These are phyloP conservation scores for Bugula neritina DNA, from an alignment of 2,888 invertebrate genomes.

Conservation along the genomic window DNA sequence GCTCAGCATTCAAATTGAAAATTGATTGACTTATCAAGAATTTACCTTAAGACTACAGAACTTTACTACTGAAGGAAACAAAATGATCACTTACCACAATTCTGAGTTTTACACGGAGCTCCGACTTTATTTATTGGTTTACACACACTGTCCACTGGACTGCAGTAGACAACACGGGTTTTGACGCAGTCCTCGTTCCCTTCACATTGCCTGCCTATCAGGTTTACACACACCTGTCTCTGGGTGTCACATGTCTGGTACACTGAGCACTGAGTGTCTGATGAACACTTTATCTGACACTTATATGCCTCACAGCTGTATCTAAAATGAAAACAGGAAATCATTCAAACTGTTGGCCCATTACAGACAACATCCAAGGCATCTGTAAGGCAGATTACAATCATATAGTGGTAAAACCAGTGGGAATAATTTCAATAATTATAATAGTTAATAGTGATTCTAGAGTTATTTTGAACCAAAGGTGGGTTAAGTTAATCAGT, in stretches of 20 bases:
- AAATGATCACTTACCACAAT: constrained; percentile 1
- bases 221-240: not conserved
- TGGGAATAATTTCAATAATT: no score
- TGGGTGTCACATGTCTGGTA: not conserved
- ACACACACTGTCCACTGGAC: not conserved
- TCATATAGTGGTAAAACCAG: not conserved
- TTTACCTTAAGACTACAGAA: no score
- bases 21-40: no score
- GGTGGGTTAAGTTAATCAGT: no score
- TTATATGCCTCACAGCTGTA: not conserved
- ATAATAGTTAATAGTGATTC: no score
- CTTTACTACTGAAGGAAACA: no score
- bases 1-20: no score
- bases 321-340: not conserved
- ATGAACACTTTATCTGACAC: not conserved
- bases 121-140: not conserved
- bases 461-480: no score
- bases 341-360: not conserved
- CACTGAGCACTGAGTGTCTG: not conserved
- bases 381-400: no score
- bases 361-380: no score
- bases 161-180: not conserved
- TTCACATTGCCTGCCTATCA: not conserved
- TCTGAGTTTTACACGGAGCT: not conserved
- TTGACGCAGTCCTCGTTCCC: not conserved